These are phyloP conservation scores for Pteronura brasiliensis DNA, from an alignment of 2,113 vertebrate species.

Conservation along the genomic window DNA sequence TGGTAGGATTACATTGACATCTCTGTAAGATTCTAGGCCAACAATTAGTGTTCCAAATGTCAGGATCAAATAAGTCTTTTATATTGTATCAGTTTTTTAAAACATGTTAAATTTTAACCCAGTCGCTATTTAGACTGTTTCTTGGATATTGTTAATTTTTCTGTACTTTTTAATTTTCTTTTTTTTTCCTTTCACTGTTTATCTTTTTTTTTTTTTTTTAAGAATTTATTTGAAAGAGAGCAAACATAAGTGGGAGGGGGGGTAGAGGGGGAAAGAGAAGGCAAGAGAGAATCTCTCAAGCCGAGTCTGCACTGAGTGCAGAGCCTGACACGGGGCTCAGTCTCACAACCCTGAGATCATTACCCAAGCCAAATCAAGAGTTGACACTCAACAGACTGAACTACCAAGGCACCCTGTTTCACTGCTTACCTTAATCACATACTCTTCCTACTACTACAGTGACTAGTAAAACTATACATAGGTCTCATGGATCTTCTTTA, in stretches of 20 bases:
- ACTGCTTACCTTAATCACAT: background rate
- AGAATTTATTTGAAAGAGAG: background rate
- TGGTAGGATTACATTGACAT: background rate
- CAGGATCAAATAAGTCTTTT: background rate
- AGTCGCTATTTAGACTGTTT: background rate
- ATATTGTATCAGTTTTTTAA: background rate
- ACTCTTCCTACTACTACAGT: background rate
- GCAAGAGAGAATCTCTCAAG: background rate
- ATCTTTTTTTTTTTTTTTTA: background rate
- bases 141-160: background rate
- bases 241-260: background rate
- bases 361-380: background rate
- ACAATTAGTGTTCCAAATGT: background rate
- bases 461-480: background rate
- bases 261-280: background rate
- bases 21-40: background rate
- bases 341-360: background rate
- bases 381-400: background rate
- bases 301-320: background rate
- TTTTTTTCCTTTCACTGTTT: background rate
- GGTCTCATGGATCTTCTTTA: background rate
- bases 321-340: background rate
- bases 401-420: background rate
- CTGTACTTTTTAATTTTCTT: background rate
- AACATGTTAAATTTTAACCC: background rate